A percentile compares a stretch with the other conserved stretches of the same genome.
Evolutionary conservation across 2,888 invertebrate species (phyloP).

Genomic region (Proisotoma minuta): DNA sequence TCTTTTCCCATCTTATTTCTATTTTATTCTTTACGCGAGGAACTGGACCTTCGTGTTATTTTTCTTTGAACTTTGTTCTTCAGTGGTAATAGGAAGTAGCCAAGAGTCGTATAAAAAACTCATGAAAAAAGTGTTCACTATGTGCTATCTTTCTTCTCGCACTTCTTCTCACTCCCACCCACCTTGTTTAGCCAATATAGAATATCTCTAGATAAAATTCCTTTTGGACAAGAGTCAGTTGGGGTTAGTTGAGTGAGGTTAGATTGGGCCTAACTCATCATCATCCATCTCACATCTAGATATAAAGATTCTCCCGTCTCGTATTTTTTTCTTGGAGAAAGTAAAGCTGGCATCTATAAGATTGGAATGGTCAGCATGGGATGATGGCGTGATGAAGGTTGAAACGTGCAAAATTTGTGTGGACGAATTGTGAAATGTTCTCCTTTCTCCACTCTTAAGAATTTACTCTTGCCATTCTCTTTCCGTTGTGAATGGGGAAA

Average conservation of each 20-base stretch:
- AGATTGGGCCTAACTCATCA: constrained; percentile 18
- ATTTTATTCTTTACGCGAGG: too few relatives aligned
- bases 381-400: neutral
- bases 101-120: too few relatives aligned
- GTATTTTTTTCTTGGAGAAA: neutral
- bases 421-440: neutral
- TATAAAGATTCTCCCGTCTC: neutral
- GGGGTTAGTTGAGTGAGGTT: neutral
- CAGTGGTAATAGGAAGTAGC: too few relatives aligned
- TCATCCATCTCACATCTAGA: constrained; percentile 16
- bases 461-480: neutral
- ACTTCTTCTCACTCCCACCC: too few relatives aligned
- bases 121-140: too few relatives aligned
- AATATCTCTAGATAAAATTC: too few relatives aligned
- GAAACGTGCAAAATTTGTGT: neutral
- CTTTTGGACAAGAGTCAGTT: constrained; percentile 1
- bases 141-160: too few relatives aligned
- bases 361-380: neutral
- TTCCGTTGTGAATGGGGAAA: neutral
- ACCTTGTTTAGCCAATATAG: too few relatives aligned
- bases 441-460: neutral
- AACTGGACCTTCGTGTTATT: too few relatives aligned
- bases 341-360: neutral
- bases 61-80: too few relatives aligned
- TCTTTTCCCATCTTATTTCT: too few relatives aligned